Base-by-base conservation (phyloP, 1,140 invertebrate genomes). In the Mercenaria mercenaria region DNA sequence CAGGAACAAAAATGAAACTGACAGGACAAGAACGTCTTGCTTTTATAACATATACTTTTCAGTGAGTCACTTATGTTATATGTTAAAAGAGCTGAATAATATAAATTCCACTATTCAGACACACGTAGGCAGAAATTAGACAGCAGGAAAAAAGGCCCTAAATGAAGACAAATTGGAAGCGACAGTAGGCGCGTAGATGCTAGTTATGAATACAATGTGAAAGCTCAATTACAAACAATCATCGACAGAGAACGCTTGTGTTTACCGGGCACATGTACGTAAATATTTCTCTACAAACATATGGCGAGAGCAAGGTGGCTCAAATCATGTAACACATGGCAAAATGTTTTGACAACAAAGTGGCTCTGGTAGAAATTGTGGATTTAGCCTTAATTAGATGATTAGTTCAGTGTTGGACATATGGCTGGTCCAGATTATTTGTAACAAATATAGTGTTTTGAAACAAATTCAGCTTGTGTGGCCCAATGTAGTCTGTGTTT, bases 211-310 rank as follows among this genome's bases (percentile, higher is more conserved):
- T 52, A 37, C 29, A 56, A 79, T 79, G 76, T 37, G 47, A 79
- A 79, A 52, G 76, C 76, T 79, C 47, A 52, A 37, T 52, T 79
- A 79, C 76, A 52, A 52, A 79, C 76, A 79, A 56, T 79, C 76
- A 56, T 13, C 47, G 1, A 26, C 50, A 56, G 43, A 50, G 32
- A 76, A 32, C 4, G 43, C 15, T 1, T 15, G 11, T 72, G 34
- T 41, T 67, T 67, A 37, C 29, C 61, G 6, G 2, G 8, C 39
- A 41, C 69, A 74, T 74, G 43, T 76, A 76, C 18, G 26, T 50
- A 50, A 50, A 50, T 41, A 77, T 3, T 47, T 32, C 43, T 13
- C 20, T 26, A 20, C 50, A 32, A 52, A 79, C 76, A 79, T 56
- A 79, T 79, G 76, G 76, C 50, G 26, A 26, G 43, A 50, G 29